Conservation (phyloP, 2,797 vertebrate species). For the Danio albolineatus region DNA sequence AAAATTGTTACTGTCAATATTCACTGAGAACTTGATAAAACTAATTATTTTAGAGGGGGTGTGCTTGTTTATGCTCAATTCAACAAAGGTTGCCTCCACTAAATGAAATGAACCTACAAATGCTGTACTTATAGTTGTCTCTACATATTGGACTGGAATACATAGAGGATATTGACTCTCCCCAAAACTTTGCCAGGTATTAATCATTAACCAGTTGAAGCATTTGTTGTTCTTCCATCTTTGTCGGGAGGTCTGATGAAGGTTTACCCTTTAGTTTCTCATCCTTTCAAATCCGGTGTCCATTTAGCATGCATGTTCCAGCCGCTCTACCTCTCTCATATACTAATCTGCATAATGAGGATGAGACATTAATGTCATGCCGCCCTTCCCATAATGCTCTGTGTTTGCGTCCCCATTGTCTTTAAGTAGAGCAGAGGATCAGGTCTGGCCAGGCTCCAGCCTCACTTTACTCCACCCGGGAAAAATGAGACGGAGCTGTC, state of each 20-base stretch:
- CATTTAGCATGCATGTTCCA: slow-evolving; percentile 18
- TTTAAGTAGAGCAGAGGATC: slow-evolving; percentile 73
- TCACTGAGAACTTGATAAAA: no score
- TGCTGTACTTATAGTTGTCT: background rate
- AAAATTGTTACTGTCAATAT: no score
- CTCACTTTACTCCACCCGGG: slow-evolving; percentile 73
- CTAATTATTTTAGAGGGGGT: no score
- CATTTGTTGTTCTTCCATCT: background rate
- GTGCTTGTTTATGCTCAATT: no score
- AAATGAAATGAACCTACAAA: background rate
- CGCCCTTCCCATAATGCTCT: slow-evolving; percentile 45
- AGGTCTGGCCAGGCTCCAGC: slow-evolving; percentile 76
- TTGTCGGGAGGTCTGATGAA: background rate
- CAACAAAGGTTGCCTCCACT: background rate
- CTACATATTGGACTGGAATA: background rate
- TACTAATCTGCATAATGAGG: slow-evolving; percentile 38
- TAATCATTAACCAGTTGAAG: background rate
- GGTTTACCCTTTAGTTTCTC: background rate
- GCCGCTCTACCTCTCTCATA: background rate
- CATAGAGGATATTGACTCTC: no score
- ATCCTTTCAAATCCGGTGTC: slow-evolving; percentile 5
- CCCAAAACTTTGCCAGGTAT: no score
- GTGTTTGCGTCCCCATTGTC: slow-evolving; percentile 74
- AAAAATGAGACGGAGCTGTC: slow-evolving; percentile 76
- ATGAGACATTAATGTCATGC: slow-evolving; percentile 49